A percentile compares a stretch with the other conserved stretches of the same genome.
Conservation (phyloP, 2,888 invertebrate species). For the Athalia circularis region DNA sequence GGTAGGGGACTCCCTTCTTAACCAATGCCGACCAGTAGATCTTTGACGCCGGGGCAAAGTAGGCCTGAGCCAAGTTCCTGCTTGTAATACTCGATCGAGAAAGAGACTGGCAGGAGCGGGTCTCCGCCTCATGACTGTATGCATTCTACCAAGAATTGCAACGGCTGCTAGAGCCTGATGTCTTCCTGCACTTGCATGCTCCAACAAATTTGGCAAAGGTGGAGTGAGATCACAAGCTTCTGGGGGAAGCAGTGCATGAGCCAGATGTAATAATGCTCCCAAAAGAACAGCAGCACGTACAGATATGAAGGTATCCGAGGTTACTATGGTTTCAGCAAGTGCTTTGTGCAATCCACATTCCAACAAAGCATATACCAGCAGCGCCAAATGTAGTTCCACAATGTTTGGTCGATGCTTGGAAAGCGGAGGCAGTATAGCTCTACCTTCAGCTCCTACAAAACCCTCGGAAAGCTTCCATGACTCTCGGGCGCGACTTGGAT, state of each 20-base stretch:
- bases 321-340: slow-evolving; percentile 92
- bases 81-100: slow-evolving; percentile 84
- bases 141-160: slow-evolving; percentile 85
- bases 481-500: slow-evolving; percentile 83
- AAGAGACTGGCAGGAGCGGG: slow-evolving; percentile 90
- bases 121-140: slow-evolving; percentile 86
- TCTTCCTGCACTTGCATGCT: slow-evolving; percentile 86
- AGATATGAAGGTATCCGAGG: slow-evolving; percentile 92
- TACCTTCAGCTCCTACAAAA: slow-evolving; percentile 95
- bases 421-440: slow-evolving; percentile 88
- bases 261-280: slow-evolving; percentile 90
- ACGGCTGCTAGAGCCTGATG: slow-evolving; percentile 90
- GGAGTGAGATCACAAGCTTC: slow-evolving; percentile 90
- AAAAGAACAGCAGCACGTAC: slow-evolving; percentile 93
- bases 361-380: slow-evolving; percentile 91
- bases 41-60: slow-evolving; percentile 64
- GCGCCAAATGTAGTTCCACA: slow-evolving; percentile 91
- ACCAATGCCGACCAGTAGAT: slow-evolving; percentile 65
- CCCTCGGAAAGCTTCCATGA: slow-evolving; percentile 94
- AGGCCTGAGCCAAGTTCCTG: slow-evolving; percentile 68
- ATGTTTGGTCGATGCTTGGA: slow-evolving; percentile 92
- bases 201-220: slow-evolving; percentile 87
- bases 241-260: slow-evolving; percentile 89
- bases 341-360: slow-evolving; percentile 92
- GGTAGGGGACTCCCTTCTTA: slow-evolving; percentile 68